Evolutionary conservation across 1,140 invertebrate species (phyloP).

Genomic region (Bilobella aurantiaca): DNA sequence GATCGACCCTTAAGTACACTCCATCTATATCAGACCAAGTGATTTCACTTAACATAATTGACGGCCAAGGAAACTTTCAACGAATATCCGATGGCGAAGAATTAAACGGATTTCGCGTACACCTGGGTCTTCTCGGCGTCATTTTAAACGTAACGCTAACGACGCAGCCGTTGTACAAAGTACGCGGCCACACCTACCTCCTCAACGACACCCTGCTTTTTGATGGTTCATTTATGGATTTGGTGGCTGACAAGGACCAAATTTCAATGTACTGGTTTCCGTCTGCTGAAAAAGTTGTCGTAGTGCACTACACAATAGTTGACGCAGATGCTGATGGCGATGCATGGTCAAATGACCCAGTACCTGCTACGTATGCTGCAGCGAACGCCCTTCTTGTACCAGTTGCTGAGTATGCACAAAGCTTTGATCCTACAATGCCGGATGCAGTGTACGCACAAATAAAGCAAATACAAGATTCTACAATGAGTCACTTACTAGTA

Average conservation of each 20-base stretch:
- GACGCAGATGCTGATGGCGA: not conserved
- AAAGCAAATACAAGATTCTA: not conserved
- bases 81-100: not conserved
- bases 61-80: not conserved
- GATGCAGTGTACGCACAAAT: not conserved
- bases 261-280: slow-evolving; percentile 10
- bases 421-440: not conserved
- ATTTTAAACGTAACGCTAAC: not conserved
- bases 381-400: not conserved
- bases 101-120: not conserved
- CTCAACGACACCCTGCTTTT: too few relatives aligned
- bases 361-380: not conserved
- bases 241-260: not conserved
- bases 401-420: not conserved
- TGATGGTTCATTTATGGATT: not conserved
- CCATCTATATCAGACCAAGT: slow-evolving; percentile 16
- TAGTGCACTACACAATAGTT: slow-evolving; percentile 12
- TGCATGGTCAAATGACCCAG: slow-evolving; percentile 11
- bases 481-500: not conserved
- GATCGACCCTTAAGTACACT: slow-evolving; percentile 10
- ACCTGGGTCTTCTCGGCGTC: slow-evolving; percentile 2
- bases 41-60: not conserved
- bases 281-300: not conserved
- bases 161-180: not conserved
- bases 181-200: too few relatives aligned